Evolutionary conservation across 2,797 vertebrate species (phyloP), one percentile per base, ranked within the genome.

Genomic region (Lagothrix lagotricha): DNA sequence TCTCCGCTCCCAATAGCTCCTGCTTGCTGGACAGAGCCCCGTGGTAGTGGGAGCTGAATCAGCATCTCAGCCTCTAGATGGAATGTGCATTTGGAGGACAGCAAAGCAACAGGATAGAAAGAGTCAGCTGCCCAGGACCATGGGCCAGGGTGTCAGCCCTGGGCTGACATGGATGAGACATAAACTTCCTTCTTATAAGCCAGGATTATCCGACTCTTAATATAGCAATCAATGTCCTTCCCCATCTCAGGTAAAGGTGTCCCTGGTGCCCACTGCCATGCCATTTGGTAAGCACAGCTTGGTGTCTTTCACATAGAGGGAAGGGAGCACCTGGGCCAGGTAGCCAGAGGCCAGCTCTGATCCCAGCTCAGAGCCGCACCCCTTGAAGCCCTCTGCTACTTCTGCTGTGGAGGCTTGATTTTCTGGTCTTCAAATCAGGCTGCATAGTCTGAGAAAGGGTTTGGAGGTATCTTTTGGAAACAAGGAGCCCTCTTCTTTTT

Each of bases 161-260:
- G 7, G 50, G 17, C 22, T 5, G 4, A 79, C 1, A 1, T 1
- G 12, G 39, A 4, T 11, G 2, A 87, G 14, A 76, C 6, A 20
- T 20, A 4, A 12, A 44, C 9, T 72, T 58, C 30, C 85, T 48
- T 46, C 48, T 72, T 30, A 11, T 12, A 20, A 44, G 0, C 26
- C 57, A 33, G 11, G 5, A 12, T 46, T 36, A 28, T 2, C n/a
- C 48, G 15, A 44, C 39, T 83, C 50, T 75, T 19, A 36, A 46
- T 28, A 41, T 70, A 9, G 13, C 7, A 7, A 7, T 36, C 26
- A 46, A 2, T 28, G n/a, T 44, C 28, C 77, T 87, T 54, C 64
- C 24, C 57, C 72, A 39, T 46, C 24, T 79, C 52, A 15, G 15
- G 44, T 85, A 57, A 85, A 50, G 5, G 46, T 17, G 5, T 5